Conservation (phyloP, 2,888 invertebrate genomes). For the Chrysodeixis includens region DNA sequence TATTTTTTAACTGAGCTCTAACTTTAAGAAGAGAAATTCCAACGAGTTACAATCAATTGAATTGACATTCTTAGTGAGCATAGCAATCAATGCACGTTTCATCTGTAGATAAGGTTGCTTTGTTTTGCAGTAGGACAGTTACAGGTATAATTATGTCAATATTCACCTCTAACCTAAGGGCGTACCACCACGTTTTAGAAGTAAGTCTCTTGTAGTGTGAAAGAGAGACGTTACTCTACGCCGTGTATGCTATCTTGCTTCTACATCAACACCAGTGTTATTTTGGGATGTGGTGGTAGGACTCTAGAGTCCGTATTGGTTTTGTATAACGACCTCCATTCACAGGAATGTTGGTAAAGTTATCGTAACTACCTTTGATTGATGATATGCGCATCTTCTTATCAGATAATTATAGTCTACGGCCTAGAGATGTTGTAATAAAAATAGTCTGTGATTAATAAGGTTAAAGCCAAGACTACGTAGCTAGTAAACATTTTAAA, state of each 20-base stretch:
- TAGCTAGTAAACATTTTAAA: background rate
- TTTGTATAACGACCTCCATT: background rate
- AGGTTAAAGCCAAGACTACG: background rate
- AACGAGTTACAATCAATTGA: too few relatives aligned
- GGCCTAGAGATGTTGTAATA: background rate
- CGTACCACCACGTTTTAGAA: background rate
- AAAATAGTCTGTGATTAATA: background rate
- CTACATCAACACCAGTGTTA: too few relatives aligned
- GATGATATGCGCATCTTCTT: background rate
- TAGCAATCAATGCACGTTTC: too few relatives aligned
- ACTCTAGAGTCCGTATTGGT: background rate
- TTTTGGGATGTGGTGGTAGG: too few relatives aligned
- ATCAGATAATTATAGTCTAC: background rate
- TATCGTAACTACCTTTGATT: constrained; percentile 1
- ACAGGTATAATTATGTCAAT: background rate
- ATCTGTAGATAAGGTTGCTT: background rate
- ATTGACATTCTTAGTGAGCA: too few relatives aligned
- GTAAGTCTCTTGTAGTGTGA: too few relatives aligned
- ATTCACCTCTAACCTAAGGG: background rate
- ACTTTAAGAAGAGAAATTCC: too few relatives aligned
- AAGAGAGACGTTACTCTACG: too few relatives aligned
- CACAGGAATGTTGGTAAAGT: background rate
- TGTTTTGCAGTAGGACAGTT: background rate
- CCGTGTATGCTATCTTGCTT: too few relatives aligned
- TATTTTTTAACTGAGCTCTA: too few relatives aligned